Evolutionary conservation across 2,888 invertebrate genomes (phyloP).

Genomic region (Lasius fuliginosus): DNA sequence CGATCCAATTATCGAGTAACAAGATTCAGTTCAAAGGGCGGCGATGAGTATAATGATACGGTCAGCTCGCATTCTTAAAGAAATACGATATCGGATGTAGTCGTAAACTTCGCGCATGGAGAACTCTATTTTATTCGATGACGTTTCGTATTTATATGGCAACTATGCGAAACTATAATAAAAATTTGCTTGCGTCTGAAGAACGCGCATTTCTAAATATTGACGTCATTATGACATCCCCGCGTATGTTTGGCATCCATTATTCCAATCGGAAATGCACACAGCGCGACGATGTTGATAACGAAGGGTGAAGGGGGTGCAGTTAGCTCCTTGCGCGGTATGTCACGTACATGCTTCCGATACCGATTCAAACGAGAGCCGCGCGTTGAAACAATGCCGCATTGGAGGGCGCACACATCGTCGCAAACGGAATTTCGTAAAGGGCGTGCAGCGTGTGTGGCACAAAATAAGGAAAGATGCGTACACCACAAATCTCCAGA

Average conservation of each 20-base stretch:
- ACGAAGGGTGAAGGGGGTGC: not conserved
- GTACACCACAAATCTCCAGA: not conserved
- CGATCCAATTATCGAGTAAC: not conserved
- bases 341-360: constrained; percentile 56
- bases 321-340: constrained; percentile 42
- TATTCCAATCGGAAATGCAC: constrained; percentile 36
- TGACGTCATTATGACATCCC: constrained; percentile 33
- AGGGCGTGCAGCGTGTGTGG: not conserved
- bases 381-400: constrained; percentile 62
- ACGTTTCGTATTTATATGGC: not conserved
- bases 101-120: not conserved
- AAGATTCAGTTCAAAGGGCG: not conserved
- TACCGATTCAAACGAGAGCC: constrained; percentile 58
- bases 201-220: constrained; percentile 23
- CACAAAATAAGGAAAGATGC: constrained; percentile 25
- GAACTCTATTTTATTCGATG: constrained; percentile 8
- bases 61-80: constrained; percentile 15
- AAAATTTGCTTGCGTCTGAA: constrained; percentile 1
- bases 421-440: not conserved
- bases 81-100: not conserved
- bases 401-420: constrained; percentile 6
- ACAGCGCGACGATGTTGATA: constrained; percentile 3
- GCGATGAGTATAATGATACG: not conserved
- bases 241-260: constrained; percentile 39
- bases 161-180: not conserved